A percentile compares a stretch with the other conserved stretches of the same genome.
These are phyloP conservation scores for Trididemnum clinides DNA, from an alignment of 23 tunicate species.

Conservation along the genomic window DNA sequence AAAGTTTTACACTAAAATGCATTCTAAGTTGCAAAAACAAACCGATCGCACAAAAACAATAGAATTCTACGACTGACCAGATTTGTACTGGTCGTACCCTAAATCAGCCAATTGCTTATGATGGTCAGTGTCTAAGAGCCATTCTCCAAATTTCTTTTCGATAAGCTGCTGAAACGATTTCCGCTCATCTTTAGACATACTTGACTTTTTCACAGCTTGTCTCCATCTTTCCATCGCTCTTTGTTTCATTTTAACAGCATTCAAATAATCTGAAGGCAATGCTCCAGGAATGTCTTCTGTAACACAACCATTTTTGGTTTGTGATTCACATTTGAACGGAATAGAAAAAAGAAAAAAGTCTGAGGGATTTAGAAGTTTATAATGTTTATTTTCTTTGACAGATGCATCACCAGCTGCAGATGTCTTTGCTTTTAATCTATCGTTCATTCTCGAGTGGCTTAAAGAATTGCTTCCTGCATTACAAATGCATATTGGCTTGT, in stretches of 20 bases:
- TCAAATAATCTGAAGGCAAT: slow-evolving; percentile 62
- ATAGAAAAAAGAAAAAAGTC: slow-evolving; percentile 74
- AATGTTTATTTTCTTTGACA: background rate
- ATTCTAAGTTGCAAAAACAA: too few relatives aligned
- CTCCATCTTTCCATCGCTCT: slow-evolving; percentile 68
- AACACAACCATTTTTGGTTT: background rate
- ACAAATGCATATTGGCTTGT: slow-evolving; percentile 64
- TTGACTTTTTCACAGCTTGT: slow-evolving; percentile 64
- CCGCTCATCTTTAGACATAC: slow-evolving; percentile 72
- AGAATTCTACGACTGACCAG: background rate
- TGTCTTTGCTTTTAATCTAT: background rate
- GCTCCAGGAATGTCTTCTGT: slow-evolving; percentile 80
- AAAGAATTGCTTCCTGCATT: slow-evolving; percentile 8
- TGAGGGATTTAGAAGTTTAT: slow-evolving; percentile 42
- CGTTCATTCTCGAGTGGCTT: slow-evolving; percentile 27
- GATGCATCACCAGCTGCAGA: background rate
- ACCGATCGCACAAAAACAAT: background rate
- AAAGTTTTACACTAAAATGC: too few relatives aligned
- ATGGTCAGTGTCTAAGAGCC: slow-evolving; percentile 71
- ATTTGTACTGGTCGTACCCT: slow-evolving; percentile 16
- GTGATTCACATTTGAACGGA: slow-evolving; percentile 51
- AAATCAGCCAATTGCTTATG: slow-evolving; percentile 77
- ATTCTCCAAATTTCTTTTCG: slow-evolving; percentile 71
- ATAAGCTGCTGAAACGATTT: slow-evolving; percentile 60
- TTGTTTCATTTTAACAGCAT: slow-evolving; percentile 73